Percentiles rank a stretch among this genome's conserved stretches.
These are phyloP conservation scores for Nycteola revayana DNA, from an alignment of 2,888 invertebrate species.

Conservation along the genomic window DNA sequence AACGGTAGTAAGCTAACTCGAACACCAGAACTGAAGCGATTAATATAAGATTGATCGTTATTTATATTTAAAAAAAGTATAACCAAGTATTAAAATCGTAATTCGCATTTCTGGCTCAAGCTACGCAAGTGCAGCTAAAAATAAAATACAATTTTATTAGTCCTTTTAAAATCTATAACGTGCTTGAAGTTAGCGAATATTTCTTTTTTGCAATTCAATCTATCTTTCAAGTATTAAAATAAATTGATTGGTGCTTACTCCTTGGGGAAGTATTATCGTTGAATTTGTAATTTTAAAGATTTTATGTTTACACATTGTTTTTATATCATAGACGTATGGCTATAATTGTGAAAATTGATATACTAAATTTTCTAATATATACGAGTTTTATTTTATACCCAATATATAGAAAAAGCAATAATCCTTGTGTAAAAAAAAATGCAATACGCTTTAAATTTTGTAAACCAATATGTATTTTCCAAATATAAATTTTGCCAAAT, in stretches of 20 bases:
- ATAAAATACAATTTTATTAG: slow-evolving; percentile 24
- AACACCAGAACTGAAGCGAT: slow-evolving; percentile 7
- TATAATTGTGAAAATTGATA: slow-evolving; percentile 71
- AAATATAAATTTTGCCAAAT: too few relatives aligned
- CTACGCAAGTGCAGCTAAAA: slow-evolving; percentile 25
- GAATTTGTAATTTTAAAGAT: slow-evolving; percentile 56
- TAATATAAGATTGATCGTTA: too few relatives aligned
- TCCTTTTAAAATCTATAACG: slow-evolving; percentile 20
- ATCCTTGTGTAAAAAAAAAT: too few relatives aligned
- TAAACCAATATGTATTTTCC: too few relatives aligned
- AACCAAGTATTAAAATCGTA: too few relatives aligned
- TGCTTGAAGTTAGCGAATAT: slow-evolving; percentile 33
- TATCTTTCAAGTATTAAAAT: slow-evolving; percentile 18
- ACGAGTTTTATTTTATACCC: slow-evolving; percentile 49
- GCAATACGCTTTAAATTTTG: too few relatives aligned
- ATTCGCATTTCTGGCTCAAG: too few relatives aligned
- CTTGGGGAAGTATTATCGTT: slow-evolving; percentile 60
- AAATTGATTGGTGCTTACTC: slow-evolving; percentile 55
- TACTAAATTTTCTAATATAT: slow-evolving; percentile 74
- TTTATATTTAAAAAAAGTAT: too few relatives aligned
- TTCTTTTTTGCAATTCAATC: slow-evolving; percentile 11
- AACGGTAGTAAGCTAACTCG: slow-evolving; percentile 29
- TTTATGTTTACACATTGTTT: slow-evolving; percentile 63
- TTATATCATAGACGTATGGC: slow-evolving; percentile 56
- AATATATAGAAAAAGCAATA: too few relatives aligned